These are phyloP conservation scores for Tanypteryx hageni DNA, from an alignment of 2,888 invertebrate species.

Conservation along the genomic window DNA sequence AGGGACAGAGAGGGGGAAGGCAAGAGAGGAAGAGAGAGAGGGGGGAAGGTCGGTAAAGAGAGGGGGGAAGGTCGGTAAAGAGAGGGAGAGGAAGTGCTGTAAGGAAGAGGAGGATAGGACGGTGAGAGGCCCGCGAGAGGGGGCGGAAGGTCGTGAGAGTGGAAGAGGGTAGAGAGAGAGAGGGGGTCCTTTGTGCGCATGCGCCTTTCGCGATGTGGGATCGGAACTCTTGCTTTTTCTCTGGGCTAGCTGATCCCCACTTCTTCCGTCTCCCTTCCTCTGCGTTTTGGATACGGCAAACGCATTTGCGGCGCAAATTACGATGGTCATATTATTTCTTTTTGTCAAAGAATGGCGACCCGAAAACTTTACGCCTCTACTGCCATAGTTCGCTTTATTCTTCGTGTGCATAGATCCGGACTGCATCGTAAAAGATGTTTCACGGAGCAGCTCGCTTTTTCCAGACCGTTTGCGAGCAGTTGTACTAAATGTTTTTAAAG, in stretches of 20 bases:
- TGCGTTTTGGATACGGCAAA: not conserved
- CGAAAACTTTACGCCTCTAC: not conserved
- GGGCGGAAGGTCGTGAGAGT: not conserved
- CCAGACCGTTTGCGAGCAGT: too few species aligned
- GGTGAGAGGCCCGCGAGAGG: not conserved
- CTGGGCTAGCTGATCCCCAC: not conserved
- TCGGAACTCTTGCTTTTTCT: not conserved
- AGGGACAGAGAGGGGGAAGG: not conserved
- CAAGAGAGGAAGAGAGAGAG: constrained; percentile 10
- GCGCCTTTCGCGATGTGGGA: not conserved
- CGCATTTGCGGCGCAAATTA: not conserved
- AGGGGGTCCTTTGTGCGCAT: constrained; percentile 41
- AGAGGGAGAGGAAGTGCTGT: not conserved
- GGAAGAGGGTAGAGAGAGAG: not conserved
- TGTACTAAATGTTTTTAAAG: too few species aligned
- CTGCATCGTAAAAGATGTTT: too few species aligned
- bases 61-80: not conserved
- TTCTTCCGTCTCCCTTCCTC: not conserved
- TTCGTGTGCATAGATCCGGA: not conserved
- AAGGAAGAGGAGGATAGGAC: not conserved
- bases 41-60: not conserved
- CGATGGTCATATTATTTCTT: not conserved
- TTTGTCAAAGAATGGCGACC: not conserved
- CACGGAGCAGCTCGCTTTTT: too few species aligned
- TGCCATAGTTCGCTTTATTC: not conserved